A percentile compares a stretch with the other conserved stretches of the same genome.
These are phyloP conservation scores for Nebria brevicollis DNA, from an alignment of 2,888 invertebrate genomes.

Conservation along the genomic window DNA sequence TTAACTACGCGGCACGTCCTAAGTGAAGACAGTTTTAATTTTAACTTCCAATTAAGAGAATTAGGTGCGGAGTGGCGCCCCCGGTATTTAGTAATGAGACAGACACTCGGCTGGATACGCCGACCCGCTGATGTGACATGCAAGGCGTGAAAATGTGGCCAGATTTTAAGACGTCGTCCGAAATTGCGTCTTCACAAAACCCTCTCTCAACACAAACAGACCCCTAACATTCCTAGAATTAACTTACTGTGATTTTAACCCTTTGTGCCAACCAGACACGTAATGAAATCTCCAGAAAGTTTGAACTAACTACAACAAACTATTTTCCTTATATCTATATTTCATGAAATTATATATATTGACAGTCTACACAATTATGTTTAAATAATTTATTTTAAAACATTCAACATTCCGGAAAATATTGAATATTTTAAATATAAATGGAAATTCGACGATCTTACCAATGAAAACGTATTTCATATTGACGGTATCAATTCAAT, in stretches of 20 bases:
- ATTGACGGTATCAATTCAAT: neutral
- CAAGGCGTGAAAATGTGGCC: neutral
- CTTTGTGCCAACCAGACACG: neutral
- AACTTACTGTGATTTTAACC: neutral
- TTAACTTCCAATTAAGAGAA: slow-evolving; percentile 29
- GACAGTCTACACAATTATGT: too few species aligned
- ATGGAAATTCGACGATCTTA: neutral
- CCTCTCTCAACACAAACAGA: neutral
- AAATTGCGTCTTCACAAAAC: slow-evolving; percentile 7
- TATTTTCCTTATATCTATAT: neutral
- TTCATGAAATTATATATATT: too few species aligned
- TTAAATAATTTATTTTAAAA: too few species aligned
- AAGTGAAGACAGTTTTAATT: slow-evolving; percentile 30
- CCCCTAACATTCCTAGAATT: neutral
- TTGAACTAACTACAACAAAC: neutral
- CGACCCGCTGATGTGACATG: slow-evolving; percentile 4
- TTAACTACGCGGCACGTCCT: slow-evolving; percentile 20
- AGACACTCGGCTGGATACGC: neutral
- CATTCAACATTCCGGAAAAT: neutral
- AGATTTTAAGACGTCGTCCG: slow-evolving; percentile 12
- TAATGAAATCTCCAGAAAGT: neutral
- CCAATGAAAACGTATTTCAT: neutral
- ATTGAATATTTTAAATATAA: neutral
- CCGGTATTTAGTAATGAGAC: slow-evolving; percentile 22
- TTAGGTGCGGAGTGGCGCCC: slow-evolving; percentile 21